These are phyloP conservation scores for Pseudonaja textilis DNA, from an alignment of 2,113 vertebrate genomes.

Conservation along the genomic window DNA sequence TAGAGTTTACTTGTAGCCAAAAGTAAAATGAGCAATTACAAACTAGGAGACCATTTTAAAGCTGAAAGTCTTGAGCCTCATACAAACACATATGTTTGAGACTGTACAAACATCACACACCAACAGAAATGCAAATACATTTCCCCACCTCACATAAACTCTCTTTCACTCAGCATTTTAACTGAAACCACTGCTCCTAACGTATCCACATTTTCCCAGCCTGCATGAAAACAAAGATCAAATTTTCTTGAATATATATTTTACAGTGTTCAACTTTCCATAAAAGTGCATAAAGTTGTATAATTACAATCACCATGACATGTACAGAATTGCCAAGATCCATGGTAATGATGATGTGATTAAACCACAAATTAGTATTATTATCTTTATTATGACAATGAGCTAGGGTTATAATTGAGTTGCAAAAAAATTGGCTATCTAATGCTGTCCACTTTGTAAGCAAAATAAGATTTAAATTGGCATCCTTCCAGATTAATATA, in stretches of 20 bases:
- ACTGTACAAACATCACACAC: conserved; percentile 37
- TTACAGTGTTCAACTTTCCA: not conserved
- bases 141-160: not conserved
- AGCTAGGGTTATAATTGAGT: not conserved
- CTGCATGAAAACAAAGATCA: conserved; percentile 60
- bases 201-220: conserved; percentile 53
- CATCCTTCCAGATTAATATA: not conserved
- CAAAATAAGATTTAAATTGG: not conserved
- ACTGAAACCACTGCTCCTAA: conserved; percentile 60
- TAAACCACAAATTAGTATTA: not conserved
- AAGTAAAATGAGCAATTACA: conserved; percentile 25
- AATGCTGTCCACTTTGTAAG: not conserved
- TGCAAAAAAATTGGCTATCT: not conserved
- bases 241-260: conserved; percentile 40
- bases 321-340: not conserved
- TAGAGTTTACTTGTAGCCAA: conserved; percentile 12
- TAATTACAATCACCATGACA: not conserved
- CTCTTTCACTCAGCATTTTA: conserved; percentile 21
- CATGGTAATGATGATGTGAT: not conserved
- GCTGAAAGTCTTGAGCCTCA: conserved; percentile 38
- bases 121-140: conserved; percentile 29
- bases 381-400: not conserved
- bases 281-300: not conserved
- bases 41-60: conserved; percentile 44
- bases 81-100: not conserved